These are phyloP conservation scores for Margarornis squamiger DNA, from an alignment of 2,797 vertebrate genomes.

Conservation along the genomic window DNA sequence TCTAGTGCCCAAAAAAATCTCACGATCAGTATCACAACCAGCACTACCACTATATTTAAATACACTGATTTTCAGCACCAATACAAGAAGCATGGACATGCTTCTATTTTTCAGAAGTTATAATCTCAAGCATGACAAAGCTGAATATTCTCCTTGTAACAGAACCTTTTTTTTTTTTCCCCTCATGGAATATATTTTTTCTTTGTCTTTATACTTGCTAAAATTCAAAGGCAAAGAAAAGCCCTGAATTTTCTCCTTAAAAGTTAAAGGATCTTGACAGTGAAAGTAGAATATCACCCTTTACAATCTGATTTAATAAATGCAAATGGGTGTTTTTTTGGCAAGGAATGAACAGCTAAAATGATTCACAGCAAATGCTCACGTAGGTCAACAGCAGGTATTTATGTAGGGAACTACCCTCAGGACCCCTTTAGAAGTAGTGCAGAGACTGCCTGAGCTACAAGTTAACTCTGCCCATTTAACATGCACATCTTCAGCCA, in stretches of 20 bases:
- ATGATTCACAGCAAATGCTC: not conserved
- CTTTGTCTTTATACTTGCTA: not conserved
- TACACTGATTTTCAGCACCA: not conserved
- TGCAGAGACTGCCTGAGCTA: not conserved
- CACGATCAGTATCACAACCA: not conserved
- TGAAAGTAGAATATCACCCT: not conserved
- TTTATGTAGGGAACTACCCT: not conserved
- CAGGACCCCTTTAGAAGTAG: not conserved
- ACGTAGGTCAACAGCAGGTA: not conserved
- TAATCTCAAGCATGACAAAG: not conserved
- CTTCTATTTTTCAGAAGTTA: not conserved
- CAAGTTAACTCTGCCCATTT: not conserved
- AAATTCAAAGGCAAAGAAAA: not conserved
- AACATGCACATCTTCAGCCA: not conserved
- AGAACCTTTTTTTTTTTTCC: not conserved
- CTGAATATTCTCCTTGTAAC: not conserved
- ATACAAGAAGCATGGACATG: not conserved
- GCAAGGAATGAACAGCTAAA: not conserved
- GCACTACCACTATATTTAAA: not conserved
- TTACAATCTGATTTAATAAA: not conserved
- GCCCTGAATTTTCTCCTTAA: not conserved
- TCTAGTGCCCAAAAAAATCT: not conserved
- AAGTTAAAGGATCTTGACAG: not conserved
- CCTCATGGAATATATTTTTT: not conserved
- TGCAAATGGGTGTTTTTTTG: not conserved